Evolutionary conservation across 2,113 vertebrate genomes (phyloP), one percentile per base, ranked within the genome.

Genomic region (Trichomycterus rosablanca): DNA sequence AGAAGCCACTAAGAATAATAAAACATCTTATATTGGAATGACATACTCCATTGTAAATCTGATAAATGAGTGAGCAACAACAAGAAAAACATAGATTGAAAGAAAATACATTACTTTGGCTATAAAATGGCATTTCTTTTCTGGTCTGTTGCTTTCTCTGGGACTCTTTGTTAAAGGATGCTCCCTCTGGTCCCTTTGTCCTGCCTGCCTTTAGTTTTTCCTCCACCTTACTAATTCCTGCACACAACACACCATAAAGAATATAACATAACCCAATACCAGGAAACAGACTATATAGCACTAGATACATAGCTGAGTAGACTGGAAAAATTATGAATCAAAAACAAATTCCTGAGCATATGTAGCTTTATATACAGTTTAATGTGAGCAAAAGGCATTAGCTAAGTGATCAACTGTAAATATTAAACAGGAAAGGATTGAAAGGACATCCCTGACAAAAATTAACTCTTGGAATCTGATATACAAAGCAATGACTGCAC

Each of bases 211-310:
- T 94, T 1, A 93, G 86, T 64, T 96, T 98, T 75, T 98, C 96
- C 71, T 98, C 96, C 2, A 88, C 90, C 78, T 98, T 98, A 61
- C 84, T 91, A 48, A 98, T 89, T 49, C 96, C 96, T 98, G 59
- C 32, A 61, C 23, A 16, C 37, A 49, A 68, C 48, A 72, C 7
- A 59, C 40, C n/a, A n/a, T n/a, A n/a, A n/a, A n/a, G n/a, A 49
- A 48, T 32, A 15, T 23, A 68, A 1, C 23, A 16, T 51, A 16
- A 70, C 50, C 32, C 26, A 15, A 22, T 18, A 42, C 45, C 40
- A 16, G 12, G 11, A 8, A 15, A 15, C 4, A 35, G 6, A 44
- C 12, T 11, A 18, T 8, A 24, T 44, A 39, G 10, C n/a, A n/a
- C n/a, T n/a, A n/a, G n/a, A n/a, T n/a, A n/a, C n/a, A n/a, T n/a